Conservation (phyloP, 2,113 vertebrate species). For the Apaloderma vittatum region DNA sequence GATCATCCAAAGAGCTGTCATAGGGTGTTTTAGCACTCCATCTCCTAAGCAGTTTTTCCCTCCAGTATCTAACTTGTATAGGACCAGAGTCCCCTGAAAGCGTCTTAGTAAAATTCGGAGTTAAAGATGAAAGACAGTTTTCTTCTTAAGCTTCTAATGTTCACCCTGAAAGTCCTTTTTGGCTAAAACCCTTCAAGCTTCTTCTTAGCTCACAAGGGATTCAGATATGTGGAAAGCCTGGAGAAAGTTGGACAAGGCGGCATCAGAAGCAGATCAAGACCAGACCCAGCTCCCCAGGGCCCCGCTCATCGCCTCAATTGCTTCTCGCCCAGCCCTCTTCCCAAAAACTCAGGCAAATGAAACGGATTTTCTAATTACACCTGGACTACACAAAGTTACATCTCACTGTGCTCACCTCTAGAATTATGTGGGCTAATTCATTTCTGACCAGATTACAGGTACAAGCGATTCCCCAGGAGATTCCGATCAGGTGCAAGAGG, state of each 20-base stretch:
- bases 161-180: background rate
- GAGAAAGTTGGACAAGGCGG: background rate
- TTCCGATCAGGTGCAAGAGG: no score
- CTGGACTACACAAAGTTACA: no score
- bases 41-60: background rate
- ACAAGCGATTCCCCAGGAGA: no score
- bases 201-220: background rate
- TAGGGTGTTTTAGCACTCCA: background rate
- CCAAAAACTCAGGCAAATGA: background rate
- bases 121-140: background rate
- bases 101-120: fast-evolving
- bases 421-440: fast-evolving
- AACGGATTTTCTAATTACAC: background rate
- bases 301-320: fast-evolving
- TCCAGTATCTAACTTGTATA: background rate
- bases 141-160: background rate
- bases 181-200: background rate
- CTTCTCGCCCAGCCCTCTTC: background rate
- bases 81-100: background rate
- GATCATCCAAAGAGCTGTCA: background rate
- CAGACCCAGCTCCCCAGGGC: background rate
- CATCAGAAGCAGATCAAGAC: background rate
- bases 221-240: background rate
- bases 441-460: background rate
- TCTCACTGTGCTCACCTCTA: background rate